phyloP scores from a whole-genome alignment of 2,113 vertebrate species.

The Perca fluviatilis region DNA sequence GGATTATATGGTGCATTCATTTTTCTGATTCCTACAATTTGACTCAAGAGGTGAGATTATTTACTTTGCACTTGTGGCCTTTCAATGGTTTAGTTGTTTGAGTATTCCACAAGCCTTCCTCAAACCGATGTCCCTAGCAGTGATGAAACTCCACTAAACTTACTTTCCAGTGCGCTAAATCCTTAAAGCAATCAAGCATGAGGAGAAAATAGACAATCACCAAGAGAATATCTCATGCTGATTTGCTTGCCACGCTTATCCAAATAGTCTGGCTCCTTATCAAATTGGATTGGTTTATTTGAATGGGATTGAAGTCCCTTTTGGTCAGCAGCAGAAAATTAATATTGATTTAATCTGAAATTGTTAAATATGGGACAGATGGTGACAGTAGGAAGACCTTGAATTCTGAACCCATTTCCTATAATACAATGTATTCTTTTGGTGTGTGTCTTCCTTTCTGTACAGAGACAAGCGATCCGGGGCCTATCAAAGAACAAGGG shows the following conservation, averaged over 20 bases:
- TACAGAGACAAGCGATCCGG: background rate
- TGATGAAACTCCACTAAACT: constrained; percentile 50
- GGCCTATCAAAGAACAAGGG: constrained; percentile 7
- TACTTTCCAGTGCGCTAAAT: constrained; percentile 53
- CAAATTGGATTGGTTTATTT: constrained; percentile 79
- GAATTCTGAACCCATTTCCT: constrained; percentile 60
- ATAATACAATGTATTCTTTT: constrained; percentile 45
- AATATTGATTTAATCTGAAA: constrained; percentile 82
- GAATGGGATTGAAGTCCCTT: constrained; percentile 70
- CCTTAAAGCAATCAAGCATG: constrained; percentile 69
- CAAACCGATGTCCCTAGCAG: constrained; percentile 10
- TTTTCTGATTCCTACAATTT: constrained; percentile 65
- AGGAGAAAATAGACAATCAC: constrained; percentile 66
- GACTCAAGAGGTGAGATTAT: constrained; percentile 60
- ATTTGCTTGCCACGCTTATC: constrained; percentile 68
- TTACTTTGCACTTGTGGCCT: constrained; percentile 21
- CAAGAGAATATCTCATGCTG: constrained; percentile 60
- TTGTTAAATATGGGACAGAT: constrained; percentile 77
- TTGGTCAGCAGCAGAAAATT: constrained; percentile 75
- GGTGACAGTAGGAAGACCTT: constrained; percentile 65
- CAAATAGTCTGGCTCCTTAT: constrained; percentile 75
- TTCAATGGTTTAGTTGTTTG: constrained; percentile 33
- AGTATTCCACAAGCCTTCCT: constrained; percentile 42
- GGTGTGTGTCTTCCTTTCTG: constrained; percentile 37
- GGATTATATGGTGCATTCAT: constrained; percentile 73